Percentiles rank a stretch among this genome's conserved stretches.
These are phyloP conservation scores for Graptemys geographica DNA, from an alignment of 2,797 vertebrate genomes.

Conservation along the genomic window DNA sequence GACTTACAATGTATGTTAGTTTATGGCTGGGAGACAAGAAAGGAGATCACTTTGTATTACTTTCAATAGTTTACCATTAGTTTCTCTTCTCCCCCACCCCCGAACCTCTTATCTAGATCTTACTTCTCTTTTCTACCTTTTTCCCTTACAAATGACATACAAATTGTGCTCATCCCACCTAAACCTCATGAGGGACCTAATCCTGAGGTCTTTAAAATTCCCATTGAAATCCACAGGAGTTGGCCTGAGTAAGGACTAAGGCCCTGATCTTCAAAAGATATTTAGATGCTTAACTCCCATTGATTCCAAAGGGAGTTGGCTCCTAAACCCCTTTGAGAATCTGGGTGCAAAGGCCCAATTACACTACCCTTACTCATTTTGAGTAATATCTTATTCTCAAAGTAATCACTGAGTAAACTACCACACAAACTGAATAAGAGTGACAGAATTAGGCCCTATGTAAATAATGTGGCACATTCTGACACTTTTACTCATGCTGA, in stretches of 20 bases:
- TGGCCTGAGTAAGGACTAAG: not conserved
- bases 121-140: not conserved
- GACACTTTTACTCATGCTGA: not conserved
- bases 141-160: not conserved
- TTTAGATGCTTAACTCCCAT: not conserved
- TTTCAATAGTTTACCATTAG: not conserved
- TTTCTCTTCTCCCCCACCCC: not conserved
- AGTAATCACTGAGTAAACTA: not conserved
- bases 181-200: not conserved
- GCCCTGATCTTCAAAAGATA: not conserved
- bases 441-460: not conserved
- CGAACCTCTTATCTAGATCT: not conserved
- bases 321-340: not conserved
- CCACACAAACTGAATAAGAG: not conserved
- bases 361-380: not conserved
- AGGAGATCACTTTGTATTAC: not conserved
- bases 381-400: not conserved
- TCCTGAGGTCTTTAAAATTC: not conserved
- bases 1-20: not conserved
- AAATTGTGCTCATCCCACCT: not conserved
- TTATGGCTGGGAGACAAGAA: not conserved
- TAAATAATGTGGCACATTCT: not conserved
- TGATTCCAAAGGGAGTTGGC: not conserved
- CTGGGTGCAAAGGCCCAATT: not conserved
- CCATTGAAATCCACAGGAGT: not conserved